Base-by-base conservation (phyloP, 1,140 invertebrate genomes). In the Monomorium pharaonis region DNA sequence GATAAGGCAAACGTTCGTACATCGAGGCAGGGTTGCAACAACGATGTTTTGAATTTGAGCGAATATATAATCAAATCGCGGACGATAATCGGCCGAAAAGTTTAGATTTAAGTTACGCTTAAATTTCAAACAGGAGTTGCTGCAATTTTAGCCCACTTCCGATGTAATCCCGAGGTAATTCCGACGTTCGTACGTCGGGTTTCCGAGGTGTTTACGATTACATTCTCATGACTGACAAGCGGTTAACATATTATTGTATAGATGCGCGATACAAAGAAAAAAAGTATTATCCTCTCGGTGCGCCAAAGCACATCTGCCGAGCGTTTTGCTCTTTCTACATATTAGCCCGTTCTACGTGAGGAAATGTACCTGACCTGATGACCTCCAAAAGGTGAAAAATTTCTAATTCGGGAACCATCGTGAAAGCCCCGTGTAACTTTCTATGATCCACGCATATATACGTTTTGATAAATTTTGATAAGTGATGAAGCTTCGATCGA, bases 281-380 rank as follows among this genome's bases (percentile, higher is more conserved):
- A 21, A 74, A 30, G 12, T n/a, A 58, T 44, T 18, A 49, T 30
- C 47, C 18, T 75, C n/a, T 56, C 78, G 60, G 83, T 76, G 70
- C 87, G 76, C 49, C 67, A 85, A 86, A 75, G 86, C 89, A 88
- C 88, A 88, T 90, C 85, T 87, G 87, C 88, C 89, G 85, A 89
- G 89, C 88, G 88, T 86, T 87, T 90, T 60, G 65, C 72, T 88
- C 88, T 88, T 90, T 81, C 88, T 90, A 90, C 84, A 84, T 86
- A 88, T 90, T 87, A 83, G 67, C 30, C 78, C 78, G 24, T 81
- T 60, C 37, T 74, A 30, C 67, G 51, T 60, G 78, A 85, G 70
- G 60, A 78, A 77, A 54, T 77, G 63, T 85, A 72, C 65, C 83
- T 78, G 84, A 85, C 27, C 75, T 72, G 75, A 72, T 85, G 72